phyloP scores from a whole-genome alignment of 2,797 vertebrate species.

The Eleutherodactylus coqui region DNA sequence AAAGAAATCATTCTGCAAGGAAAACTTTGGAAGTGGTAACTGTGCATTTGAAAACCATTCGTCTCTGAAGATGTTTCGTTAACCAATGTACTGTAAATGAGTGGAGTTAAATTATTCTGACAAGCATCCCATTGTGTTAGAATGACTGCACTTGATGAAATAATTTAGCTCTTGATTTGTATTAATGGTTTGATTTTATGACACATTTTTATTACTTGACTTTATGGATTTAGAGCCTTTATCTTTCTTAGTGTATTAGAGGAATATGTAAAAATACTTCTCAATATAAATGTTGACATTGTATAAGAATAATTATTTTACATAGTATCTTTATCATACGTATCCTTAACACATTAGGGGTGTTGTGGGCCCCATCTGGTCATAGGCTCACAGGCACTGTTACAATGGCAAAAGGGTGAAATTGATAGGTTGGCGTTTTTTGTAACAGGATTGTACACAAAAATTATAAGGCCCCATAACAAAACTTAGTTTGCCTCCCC shows the following conservation, averaged over 20 bases:
- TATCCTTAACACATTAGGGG: no score
- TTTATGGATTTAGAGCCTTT: background rate
- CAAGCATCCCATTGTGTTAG: background rate
- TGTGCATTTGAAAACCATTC: background rate
- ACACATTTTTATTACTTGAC: background rate
- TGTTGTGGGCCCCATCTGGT: no score
- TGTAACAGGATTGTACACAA: no score
- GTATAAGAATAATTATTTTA: no score
- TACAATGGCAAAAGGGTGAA: no score
- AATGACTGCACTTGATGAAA: conserved; percentile 8
- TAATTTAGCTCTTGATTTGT: background rate
- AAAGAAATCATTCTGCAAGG: background rate
- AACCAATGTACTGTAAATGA: background rate
- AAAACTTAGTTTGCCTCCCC: no score
- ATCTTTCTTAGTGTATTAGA: background rate
- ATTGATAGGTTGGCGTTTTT: no score
- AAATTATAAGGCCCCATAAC: no score
- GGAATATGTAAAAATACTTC: background rate
- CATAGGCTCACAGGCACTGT: no score
- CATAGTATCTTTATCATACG: no score
- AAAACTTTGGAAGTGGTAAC: background rate
- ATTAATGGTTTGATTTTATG: conserved; percentile 3
- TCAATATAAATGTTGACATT: background rate
- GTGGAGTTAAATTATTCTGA: background rate
- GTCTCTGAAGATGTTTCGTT: background rate